Percentiles rank a stretch among this genome's conserved stretches.
These are phyloP conservation scores for Amazonetta brasiliensis DNA, from an alignment of 2,797 vertebrate genomes.

Conservation along the genomic window DNA sequence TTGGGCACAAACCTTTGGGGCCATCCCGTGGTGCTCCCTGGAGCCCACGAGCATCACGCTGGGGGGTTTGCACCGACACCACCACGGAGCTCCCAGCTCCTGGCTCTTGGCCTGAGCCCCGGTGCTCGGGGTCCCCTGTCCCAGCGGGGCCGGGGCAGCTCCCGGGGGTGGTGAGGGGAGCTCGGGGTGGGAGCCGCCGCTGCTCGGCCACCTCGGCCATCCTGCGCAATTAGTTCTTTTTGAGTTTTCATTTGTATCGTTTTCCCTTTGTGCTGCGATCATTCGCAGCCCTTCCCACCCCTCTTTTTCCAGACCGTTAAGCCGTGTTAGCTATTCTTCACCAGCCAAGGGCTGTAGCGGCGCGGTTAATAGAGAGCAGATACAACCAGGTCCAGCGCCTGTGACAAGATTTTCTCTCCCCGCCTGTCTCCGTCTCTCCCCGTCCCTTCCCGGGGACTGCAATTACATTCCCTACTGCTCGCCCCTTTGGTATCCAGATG, in stretches of 20 bases:
- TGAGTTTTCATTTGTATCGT: neutral
- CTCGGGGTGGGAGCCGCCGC: too few species aligned
- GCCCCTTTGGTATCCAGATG: slow-evolving; percentile 54
- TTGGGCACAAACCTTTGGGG: neutral
- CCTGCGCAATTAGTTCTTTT: neutral
- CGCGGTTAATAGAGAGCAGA: slow-evolving; percentile 62
- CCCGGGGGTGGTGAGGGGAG: too few species aligned
- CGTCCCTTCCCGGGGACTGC: slow-evolving; percentile 45
- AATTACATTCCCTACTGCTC: slow-evolving; percentile 63
- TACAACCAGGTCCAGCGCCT: slow-evolving; percentile 42
- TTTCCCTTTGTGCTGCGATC: slow-evolving; percentile 44
- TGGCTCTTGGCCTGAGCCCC: too few species aligned
- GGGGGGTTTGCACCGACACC: neutral
- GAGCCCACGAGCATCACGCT: accelerated
- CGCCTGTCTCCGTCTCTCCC: slow-evolving; percentile 26
- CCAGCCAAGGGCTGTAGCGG: slow-evolving; percentile 45
- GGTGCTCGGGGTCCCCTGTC: too few species aligned
- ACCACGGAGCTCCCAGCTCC: too few species aligned
- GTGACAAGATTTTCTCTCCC: slow-evolving; percentile 38
- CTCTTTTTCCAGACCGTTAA: slow-evolving; percentile 66
- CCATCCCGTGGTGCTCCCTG: neutral
- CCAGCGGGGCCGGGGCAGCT: too few species aligned
- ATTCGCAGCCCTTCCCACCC: slow-evolving; percentile 49
- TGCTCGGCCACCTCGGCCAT: accelerated
- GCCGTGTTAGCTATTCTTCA: slow-evolving; percentile 53